These are phyloP conservation scores for Notechis scutatus DNA, from an alignment of 2,113 vertebrate species.

Conservation along the genomic window DNA sequence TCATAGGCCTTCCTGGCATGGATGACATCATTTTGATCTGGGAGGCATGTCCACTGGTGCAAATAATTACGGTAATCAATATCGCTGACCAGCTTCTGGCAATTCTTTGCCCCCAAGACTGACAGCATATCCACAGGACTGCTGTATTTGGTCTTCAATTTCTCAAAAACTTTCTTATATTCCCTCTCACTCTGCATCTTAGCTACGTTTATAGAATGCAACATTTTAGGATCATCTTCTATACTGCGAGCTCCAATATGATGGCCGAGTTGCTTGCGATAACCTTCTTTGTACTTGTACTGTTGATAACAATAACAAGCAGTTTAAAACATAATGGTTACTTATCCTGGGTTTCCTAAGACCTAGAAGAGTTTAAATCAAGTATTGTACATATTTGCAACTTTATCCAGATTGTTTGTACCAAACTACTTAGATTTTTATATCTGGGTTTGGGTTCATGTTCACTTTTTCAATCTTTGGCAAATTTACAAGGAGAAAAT, in stretches of 20 bases:
- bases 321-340: background rate
- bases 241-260: constrained; percentile 73
- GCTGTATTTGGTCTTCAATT: constrained; percentile 72
- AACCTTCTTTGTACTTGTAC: constrained; percentile 81
- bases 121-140: constrained; percentile 74
- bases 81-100: constrained; percentile 73
- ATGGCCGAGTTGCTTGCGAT: constrained; percentile 77
- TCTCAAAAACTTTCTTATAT: constrained; percentile 78
- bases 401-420: background rate
- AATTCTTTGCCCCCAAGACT: constrained; percentile 71
- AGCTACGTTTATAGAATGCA: constrained; percentile 74
- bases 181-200: constrained; percentile 76
- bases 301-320: constrained; percentile 30
- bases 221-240: constrained; percentile 73
- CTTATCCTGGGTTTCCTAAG: rapidly evolving
- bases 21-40: constrained; percentile 74
- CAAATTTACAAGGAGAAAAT: background rate
- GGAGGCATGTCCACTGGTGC: constrained; percentile 74
- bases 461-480: background rate
- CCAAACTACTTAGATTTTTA: background rate
- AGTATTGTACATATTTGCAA: background rate
- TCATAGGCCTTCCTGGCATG: constrained; percentile 72
- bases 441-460: background rate
- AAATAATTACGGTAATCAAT: constrained; percentile 65
- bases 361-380: background rate